phyloP scores from a whole-genome alignment of 2,797 vertebrate genomes.

The Anguilla marmorata region DNA sequence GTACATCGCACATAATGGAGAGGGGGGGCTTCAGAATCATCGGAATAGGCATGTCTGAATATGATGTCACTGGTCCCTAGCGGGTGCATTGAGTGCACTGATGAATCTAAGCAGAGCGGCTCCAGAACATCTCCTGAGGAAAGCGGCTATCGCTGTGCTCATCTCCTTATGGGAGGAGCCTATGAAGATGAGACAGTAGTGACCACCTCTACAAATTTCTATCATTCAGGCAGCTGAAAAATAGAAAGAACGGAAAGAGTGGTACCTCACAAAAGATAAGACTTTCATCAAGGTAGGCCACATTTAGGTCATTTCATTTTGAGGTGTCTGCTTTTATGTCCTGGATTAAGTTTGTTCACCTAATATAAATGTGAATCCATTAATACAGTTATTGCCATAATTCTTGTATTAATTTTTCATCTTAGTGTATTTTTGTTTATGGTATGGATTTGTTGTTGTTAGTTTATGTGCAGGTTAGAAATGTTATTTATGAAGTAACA shows the following conservation, averaged over 20 bases:
- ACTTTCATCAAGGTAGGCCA: slow-evolving; percentile 20
- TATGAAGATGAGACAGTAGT: slow-evolving; percentile 41
- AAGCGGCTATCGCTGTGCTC: slow-evolving; percentile 11
- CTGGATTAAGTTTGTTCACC: background rate
- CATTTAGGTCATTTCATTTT: background rate
- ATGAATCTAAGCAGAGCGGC: slow-evolving; percentile 33
- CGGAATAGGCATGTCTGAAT: slow-evolving; percentile 18
- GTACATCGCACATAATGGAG: background rate
- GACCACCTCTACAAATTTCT: slow-evolving; percentile 25
- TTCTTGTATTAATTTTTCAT: background rate
- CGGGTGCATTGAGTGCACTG: slow-evolving; percentile 38
- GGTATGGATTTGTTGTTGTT: background rate
- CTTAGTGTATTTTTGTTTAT: background rate
- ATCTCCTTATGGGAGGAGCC: slow-evolving; percentile 31
- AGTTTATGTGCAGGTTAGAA: background rate
- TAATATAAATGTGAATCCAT: background rate
- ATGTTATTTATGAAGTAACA: background rate
- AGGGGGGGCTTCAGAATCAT: background rate
- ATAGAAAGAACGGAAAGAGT: slow-evolving; percentile 21
- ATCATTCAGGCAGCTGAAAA: slow-evolving; percentile 21
- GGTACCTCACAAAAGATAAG: background rate
- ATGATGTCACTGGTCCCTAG: slow-evolving; percentile 56
- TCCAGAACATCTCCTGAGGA: slow-evolving; percentile 14
- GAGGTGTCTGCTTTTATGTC: background rate
- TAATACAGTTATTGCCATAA: background rate